Evolutionary conservation across 2,888 invertebrate genomes (phyloP).

Genomic region (Protodeltote pygarga): DNA sequence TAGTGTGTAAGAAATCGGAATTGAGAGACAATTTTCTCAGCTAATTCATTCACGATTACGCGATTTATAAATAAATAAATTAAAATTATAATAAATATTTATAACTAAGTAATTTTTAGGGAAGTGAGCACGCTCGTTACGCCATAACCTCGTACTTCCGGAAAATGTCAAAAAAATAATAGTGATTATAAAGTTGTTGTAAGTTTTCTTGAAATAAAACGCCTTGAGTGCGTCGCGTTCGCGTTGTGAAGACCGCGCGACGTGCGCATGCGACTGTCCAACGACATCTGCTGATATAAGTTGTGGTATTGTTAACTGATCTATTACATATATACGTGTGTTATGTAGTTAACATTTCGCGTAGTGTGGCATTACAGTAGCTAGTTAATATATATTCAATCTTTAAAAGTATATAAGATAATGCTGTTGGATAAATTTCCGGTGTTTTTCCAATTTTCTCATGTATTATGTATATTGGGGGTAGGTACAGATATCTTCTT

Average conservation of each 20-base stretch:
- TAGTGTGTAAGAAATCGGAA: constrained; percentile 78
- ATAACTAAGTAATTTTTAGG: constrained; percentile 49
- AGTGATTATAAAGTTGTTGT: constrained; percentile 56
- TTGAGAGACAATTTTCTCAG: constrained; percentile 67
- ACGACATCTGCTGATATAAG: constrained; percentile 63
- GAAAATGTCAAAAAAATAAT: constrained; percentile 51
- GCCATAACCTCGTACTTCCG: constrained; percentile 66
- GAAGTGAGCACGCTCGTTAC: constrained; percentile 56
- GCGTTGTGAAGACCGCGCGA: constrained; percentile 3
- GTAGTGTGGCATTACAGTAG: constrained; percentile 76
- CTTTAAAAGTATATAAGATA: constrained; percentile 76
- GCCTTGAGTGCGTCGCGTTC: not conserved
- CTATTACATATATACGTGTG: constrained; percentile 72
- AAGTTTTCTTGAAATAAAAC: constrained; percentile 51
- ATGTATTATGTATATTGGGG: constrained; percentile 77
- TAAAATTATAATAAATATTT: constrained; percentile 42
- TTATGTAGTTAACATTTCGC: constrained; percentile 80
- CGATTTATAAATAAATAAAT: constrained; percentile 45
- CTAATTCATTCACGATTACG: constrained; percentile 50
- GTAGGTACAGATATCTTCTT: constrained; percentile 80
- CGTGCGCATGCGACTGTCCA: constrained; percentile 57
- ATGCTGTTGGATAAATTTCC: constrained; percentile 63
- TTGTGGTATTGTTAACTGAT: constrained; percentile 70
- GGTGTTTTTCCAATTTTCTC: constrained; percentile 70
- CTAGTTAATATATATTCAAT: constrained; percentile 81